Evolutionary conservation across 2,888 invertebrate species (phyloP).

Genomic region (Lasioglossum marginatum): DNA sequence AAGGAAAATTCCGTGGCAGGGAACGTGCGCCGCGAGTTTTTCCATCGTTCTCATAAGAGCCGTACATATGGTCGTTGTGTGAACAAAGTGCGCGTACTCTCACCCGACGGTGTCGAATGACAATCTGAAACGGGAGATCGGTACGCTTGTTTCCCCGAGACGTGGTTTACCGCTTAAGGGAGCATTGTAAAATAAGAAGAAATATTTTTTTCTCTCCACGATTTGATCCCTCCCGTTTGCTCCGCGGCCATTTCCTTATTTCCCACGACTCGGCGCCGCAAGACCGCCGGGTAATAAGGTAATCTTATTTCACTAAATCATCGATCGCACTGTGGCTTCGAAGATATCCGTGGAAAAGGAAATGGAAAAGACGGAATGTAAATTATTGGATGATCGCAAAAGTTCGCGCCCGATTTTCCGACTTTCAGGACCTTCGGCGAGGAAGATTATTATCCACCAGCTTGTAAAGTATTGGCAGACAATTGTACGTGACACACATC

Average conservation of each 20-base stretch:
- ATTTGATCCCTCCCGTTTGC: neutral
- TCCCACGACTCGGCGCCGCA: constrained; percentile 34
- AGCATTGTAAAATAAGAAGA: constrained; percentile 42
- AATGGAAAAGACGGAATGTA: neutral
- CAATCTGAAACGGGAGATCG: constrained; percentile 59
- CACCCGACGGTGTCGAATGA: constrained; percentile 56
- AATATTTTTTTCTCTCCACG: constrained; percentile 42
- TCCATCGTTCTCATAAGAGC: constrained; percentile 39
- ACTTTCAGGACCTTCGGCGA: neutral
- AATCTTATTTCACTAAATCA: neutral
- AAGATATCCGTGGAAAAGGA: neutral
- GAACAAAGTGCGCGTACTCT: constrained; percentile 53
- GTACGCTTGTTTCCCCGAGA: constrained; percentile 39
- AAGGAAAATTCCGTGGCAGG: constrained; percentile 27
- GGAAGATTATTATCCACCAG: neutral
- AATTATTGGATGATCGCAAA: neutral
- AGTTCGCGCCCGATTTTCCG: neutral
- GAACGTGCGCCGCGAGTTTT: constrained; percentile 29
- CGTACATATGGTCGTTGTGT: neutral
- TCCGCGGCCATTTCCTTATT: constrained; percentile 38
- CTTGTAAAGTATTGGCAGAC: neutral
- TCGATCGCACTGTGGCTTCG: neutral
- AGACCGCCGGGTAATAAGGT: neutral
- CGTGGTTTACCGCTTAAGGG: constrained; percentile 63
- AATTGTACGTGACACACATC: neutral